Evolutionary conservation across 2,797 vertebrate species (phyloP).

Genomic region (Enteromius argenteus): DNA sequence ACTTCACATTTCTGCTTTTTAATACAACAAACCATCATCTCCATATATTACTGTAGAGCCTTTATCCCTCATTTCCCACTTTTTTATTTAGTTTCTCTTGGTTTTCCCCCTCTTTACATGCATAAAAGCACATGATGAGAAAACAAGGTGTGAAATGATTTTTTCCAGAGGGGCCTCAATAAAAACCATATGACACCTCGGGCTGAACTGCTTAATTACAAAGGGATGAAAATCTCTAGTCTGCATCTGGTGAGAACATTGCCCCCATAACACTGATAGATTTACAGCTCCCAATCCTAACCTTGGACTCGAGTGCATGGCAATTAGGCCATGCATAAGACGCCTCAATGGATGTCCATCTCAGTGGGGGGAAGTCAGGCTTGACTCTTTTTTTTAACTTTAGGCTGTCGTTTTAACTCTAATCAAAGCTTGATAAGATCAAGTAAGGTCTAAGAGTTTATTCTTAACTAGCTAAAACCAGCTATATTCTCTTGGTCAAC

Average conservation of each 20-base stretch:
- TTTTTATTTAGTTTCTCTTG: slow-evolving; percentile 62
- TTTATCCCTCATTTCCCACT: slow-evolving; percentile 64
- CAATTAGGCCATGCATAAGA: slow-evolving; percentile 80
- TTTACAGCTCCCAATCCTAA: slow-evolving; percentile 82
- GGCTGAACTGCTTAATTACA: slow-evolving; percentile 86
- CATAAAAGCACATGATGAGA: slow-evolving; percentile 80
- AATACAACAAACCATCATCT: slow-evolving; percentile 73
- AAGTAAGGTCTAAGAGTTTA: not conserved
- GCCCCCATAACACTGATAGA: slow-evolving; percentile 80
- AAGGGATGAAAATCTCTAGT: slow-evolving; percentile 86
- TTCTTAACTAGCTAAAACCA: not conserved
- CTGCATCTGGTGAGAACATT: slow-evolving; percentile 87
- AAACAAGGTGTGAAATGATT: slow-evolving; percentile 82
- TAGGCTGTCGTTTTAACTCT: slow-evolving; percentile 49
- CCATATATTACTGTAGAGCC: slow-evolving; percentile 68
- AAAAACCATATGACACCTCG: slow-evolving; percentile 82
- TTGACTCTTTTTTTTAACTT: slow-evolving; percentile 63
- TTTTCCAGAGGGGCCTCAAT: slow-evolving; percentile 77
- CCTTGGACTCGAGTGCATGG: slow-evolving; percentile 74
- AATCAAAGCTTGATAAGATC: slow-evolving; percentile 20
- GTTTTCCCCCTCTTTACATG: slow-evolving; percentile 69
- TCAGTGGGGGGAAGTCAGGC: slow-evolving; percentile 68
- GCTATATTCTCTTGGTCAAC: not conserved
- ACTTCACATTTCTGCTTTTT: slow-evolving; percentile 63
- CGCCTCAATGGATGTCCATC: slow-evolving; percentile 71